Base-by-base conservation (phyloP, 2,888 invertebrate species). In the Pomacea canaliculata region DNA sequence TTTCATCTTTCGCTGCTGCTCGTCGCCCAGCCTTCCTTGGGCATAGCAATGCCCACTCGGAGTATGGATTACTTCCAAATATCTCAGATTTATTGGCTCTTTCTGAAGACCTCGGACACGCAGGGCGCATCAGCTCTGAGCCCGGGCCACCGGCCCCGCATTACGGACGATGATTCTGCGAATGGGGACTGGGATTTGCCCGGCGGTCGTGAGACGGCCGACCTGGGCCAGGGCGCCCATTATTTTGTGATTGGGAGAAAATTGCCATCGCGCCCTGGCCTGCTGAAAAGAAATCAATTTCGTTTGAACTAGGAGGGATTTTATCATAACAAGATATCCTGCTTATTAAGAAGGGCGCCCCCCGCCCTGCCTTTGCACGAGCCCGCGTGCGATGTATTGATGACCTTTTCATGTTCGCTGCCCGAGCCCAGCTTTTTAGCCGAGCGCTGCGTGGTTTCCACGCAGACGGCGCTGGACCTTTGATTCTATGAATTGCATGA, bases 251-350 rank as follows among this genome's bases (percentile, higher is more conserved):
- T 70, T 70, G 51, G 60, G 59, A 59, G 59, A 56, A 70, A 51
- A 70, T 70, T 70, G 70, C 70, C 27, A 49, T 13, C 37, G 51
- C 51, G 51, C 70, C 59, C 27, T 27, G n/a, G 51, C 60, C 51
- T 23, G 18, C 59, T 23, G 23, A 70, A 70, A 59, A 23, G 70
- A 59, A 56, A 70, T 70, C 59, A 70, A 56, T 70, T 37, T 16
- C 70, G 49, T 70, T 59, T 27, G 59, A 70, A 59, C 70, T 70
- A 13, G 37, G 56, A 18, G 23, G 27, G 23, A 27, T 51, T 67
- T 67, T 56, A 68, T 73, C 73, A 73, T 73, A 73, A 73, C 68
- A 60, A 67, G 73, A 73, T 68, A 68, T 68, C 68, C 73, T 56
- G 73, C 56, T 69, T 49, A 70, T 49, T n/a, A 56, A 70, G 63